Percentiles rank a stretch among this genome's conserved stretches.
These are phyloP conservation scores for Serripes groenlandicus DNA, from an alignment of 2,888 invertebrate species.

Conservation along the genomic window DNA sequence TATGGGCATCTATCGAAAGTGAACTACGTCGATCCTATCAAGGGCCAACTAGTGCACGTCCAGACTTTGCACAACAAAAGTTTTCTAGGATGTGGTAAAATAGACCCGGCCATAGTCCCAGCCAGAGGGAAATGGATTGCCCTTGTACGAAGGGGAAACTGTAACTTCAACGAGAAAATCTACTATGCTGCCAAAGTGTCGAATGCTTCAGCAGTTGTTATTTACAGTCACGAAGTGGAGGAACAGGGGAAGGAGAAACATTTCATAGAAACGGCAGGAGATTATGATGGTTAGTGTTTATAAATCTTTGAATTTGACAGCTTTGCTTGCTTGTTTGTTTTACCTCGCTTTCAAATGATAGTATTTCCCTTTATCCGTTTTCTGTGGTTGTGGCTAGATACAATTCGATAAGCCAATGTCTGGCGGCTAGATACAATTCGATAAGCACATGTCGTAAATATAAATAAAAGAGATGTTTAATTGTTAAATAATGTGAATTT, in stretches of 20 bases:
- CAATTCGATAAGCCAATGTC: no score
- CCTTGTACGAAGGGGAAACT: constrained; percentile 92
- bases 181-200: constrained; percentile 90
- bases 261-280: constrained; percentile 19
- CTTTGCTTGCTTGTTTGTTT: no score
- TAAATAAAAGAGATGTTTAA: no score
- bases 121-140: constrained; percentile 92
- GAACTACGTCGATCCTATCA: constrained; percentile 26
- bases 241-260: neutral
- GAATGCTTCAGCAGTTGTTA: constrained; percentile 93
- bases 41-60: constrained; percentile 53
- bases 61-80: constrained; percentile 28
- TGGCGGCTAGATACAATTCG: no score
- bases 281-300: constrained; percentile 41
- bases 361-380: no score
- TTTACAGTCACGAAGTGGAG: constrained; percentile 89
- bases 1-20: constrained; percentile 32
- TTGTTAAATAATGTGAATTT: no score
- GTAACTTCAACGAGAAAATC: constrained; percentile 94
- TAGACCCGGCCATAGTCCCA: constrained; percentile 72
- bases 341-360: no score
- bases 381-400: no score
- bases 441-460: no score
- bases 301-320: no score
- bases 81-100: constrained; percentile 40